Percentiles rank a stretch among this genome's conserved stretches.
Evolutionary conservation across 2,888 invertebrate genomes (phyloP).

Genomic region (Neelides folsomi): DNA sequence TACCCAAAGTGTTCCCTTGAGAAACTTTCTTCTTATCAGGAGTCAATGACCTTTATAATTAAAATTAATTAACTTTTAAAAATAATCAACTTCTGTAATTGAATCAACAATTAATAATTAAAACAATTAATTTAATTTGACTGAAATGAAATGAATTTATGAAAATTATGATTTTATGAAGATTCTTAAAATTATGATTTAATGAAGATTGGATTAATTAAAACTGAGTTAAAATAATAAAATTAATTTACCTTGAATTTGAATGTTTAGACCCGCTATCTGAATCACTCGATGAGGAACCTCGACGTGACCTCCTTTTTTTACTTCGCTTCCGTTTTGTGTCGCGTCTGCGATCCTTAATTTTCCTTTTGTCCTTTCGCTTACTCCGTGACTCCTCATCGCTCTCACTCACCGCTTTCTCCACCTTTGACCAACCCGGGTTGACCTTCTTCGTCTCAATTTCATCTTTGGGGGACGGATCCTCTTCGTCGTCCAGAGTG

Average conservation of each 20-base stretch:
- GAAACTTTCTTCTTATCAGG: slow-evolving; percentile 4
- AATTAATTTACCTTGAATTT: slow-evolving; percentile 42
- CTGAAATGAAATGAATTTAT: too few relatives aligned
- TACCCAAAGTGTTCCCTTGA: slow-evolving; percentile 16
- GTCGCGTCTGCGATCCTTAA: slow-evolving; percentile 42
- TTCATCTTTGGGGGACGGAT: not conserved
- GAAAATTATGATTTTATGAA: too few relatives aligned
- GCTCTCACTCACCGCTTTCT: slow-evolving; percentile 16
- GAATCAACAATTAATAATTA: too few relatives aligned
- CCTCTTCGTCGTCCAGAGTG: not conserved
- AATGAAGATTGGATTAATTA: too few relatives aligned
- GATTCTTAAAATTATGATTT: too few relatives aligned
- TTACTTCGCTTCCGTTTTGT: slow-evolving; percentile 52
- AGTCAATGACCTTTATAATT: too few relatives aligned
- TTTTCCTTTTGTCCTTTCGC: slow-evolving; percentile 58
- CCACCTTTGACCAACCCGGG: slow-evolving; percentile 8
- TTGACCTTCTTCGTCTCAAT: slow-evolving; percentile 1
- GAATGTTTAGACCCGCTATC: slow-evolving; percentile 9
- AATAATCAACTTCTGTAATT: too few relatives aligned
- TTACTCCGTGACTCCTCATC: slow-evolving; percentile 42
- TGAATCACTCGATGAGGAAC: slow-evolving; percentile 16
- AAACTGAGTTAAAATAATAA: too few relatives aligned
- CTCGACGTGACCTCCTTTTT: slow-evolving; percentile 45
- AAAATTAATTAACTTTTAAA: too few relatives aligned
- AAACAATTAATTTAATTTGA: too few relatives aligned